Conservation (phyloP, 2,113 vertebrate species). For the Anguilla rostrata region DNA sequence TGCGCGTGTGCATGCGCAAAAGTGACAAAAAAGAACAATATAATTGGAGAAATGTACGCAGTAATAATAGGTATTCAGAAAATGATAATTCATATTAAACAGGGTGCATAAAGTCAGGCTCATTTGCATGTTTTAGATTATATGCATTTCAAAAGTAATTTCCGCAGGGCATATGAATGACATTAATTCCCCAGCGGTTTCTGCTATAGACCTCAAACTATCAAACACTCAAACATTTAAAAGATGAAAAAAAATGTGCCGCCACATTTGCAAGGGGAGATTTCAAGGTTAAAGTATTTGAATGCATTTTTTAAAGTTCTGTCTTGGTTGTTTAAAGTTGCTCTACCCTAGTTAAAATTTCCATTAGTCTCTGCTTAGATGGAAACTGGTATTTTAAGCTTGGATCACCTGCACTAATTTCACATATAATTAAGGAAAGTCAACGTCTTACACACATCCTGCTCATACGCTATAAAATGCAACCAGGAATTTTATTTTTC, state of each 20-base stretch:
- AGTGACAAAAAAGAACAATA: conserved; percentile 89
- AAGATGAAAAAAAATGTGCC: conserved; percentile 70
- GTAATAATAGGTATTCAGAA: conserved; percentile 99
- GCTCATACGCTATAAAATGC: neutral
- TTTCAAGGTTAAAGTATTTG: conserved; percentile 81
- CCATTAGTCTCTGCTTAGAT: conserved; percentile 50
- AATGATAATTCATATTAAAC: conserved; percentile 99
- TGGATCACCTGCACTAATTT: neutral
- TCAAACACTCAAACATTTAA: conserved; percentile 84
- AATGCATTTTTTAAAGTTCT: conserved; percentile 75
- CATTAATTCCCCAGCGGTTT: conserved; percentile 90
- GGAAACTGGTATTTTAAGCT: conserved; percentile 27
- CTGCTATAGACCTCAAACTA: conserved; percentile 77
- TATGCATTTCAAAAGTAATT: conserved; percentile 99
- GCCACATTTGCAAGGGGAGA: conserved; percentile 72
- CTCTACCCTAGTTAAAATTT: conserved; percentile 56
- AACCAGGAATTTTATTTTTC: neutral
- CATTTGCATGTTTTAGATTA: conserved; percentile 99
- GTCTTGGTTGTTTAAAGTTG: conserved; percentile 73
- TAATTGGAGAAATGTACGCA: conserved; percentile 96
- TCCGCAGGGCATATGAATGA: conserved; percentile 96
- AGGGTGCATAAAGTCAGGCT: conserved; percentile 96
- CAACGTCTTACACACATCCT: neutral
- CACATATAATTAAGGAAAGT: neutral
- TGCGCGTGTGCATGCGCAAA: conserved; percentile 57